phyloP scores from a whole-genome alignment of 1,140 invertebrate genomes.

The Drosophila pachea region DNA sequence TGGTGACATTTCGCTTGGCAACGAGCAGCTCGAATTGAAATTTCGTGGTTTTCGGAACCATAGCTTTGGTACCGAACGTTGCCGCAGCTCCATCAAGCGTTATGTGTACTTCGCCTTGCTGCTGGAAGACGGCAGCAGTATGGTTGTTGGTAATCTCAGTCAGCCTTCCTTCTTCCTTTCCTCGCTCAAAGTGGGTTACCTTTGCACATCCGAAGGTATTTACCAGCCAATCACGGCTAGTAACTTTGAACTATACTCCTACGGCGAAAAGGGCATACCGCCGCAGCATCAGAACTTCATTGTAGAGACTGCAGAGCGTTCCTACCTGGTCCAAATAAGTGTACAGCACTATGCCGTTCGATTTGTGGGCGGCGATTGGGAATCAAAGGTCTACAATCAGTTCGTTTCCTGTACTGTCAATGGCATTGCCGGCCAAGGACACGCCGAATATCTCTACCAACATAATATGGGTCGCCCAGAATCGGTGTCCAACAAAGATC shows the following conservation, averaged over 20 bases:
- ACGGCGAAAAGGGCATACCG: conserved; percentile 69
- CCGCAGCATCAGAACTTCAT: conserved; percentile 74
- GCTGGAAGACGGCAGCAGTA: conserved; percentile 70
- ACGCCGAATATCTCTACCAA: conserved; percentile 70
- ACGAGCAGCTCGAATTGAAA: background rate
- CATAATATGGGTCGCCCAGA: conserved; percentile 59
- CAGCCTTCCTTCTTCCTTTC: conserved; percentile 73
- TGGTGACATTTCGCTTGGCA: conserved; percentile 37
- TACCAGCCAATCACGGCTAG: conserved; percentile 66
- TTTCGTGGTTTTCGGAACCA: conserved; percentile 67
- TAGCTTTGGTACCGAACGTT: conserved; percentile 73
- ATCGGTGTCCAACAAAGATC: conserved; percentile 47
- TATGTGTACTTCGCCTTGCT: conserved; percentile 74
- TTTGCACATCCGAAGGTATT: conserved; percentile 48
- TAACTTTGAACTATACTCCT: conserved; percentile 73
- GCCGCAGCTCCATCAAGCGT: conserved; percentile 72
- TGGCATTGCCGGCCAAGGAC: conserved; percentile 63
- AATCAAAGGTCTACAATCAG: conserved; percentile 75
- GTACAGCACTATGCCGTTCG: conserved; percentile 57
- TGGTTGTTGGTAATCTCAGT: conserved; percentile 72
- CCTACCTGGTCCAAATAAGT: conserved; percentile 68
- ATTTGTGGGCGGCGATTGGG: conserved; percentile 71
- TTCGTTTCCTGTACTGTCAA: conserved; percentile 73
- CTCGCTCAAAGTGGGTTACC: conserved; percentile 71
- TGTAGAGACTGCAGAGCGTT: conserved; percentile 49